These are phyloP conservation scores for Xerus rutilus DNA, from an alignment of 2,797 vertebrate genomes.

Conservation along the genomic window DNA sequence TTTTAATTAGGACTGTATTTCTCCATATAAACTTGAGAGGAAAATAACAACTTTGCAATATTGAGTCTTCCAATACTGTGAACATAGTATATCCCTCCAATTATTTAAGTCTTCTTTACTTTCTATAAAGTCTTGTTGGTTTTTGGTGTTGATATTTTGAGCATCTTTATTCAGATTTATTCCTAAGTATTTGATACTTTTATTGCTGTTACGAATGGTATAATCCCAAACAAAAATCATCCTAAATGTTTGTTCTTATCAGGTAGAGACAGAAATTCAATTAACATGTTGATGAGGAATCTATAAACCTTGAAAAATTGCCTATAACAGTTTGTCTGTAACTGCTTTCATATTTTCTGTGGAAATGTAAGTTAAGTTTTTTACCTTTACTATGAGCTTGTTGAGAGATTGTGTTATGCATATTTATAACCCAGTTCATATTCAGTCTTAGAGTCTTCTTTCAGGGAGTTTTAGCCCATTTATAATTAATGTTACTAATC, in stretches of 20 bases:
- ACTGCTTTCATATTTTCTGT: neutral
- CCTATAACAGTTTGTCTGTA: neutral
- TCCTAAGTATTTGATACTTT: neutral
- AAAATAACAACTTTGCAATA: neutral
- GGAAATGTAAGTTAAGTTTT: neutral
- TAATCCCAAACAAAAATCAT: neutral
- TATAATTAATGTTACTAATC: neutral
- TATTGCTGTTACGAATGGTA: neutral
- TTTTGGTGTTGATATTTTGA: constrained; percentile 17
- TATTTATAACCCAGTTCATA: neutral
- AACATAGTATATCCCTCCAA: neutral
- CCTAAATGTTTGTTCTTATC: constrained; percentile 6
- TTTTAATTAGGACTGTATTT: neutral
- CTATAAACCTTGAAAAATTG: neutral
- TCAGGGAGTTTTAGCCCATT: neutral
- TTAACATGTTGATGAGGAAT: neutral
- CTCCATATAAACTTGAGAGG: neutral
- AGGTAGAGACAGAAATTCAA: neutral
- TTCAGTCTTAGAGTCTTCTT: neutral
- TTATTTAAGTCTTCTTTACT: constrained; percentile 2
- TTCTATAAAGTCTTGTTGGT: neutral
- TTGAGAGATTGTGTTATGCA: neutral
- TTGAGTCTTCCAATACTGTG: neutral
- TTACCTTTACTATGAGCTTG: neutral
- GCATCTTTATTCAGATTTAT: neutral